Base-by-base conservation (phyloP, 2,888 invertebrate species). In the Phragmatobia fuliginosa region DNA sequence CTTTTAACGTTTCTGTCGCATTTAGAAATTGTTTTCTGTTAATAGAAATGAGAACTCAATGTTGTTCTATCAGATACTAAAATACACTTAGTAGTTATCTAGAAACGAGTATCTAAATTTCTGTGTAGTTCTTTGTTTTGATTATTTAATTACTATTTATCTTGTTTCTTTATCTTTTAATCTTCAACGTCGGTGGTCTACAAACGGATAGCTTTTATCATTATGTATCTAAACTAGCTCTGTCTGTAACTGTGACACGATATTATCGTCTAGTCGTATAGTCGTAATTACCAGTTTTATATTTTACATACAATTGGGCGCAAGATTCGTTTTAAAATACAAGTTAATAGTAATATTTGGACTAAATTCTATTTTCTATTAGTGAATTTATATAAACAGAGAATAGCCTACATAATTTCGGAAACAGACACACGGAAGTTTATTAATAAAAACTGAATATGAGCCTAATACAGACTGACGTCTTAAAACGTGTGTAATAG, bases 141-240 rank as follows among this genome's bases (percentile, higher is more conserved):
- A 63, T 49, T 45, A 56, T 49, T n/a, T 32, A 10, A 63, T 45
- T 31, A n/a, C 25, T 25, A 8, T 64, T n/a, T 66, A 66, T 76
- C 18, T 71, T 66, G 69, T 73, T 64, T 68, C 61, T 66, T 58
- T 63, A 64, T 61, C 49, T 68, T 18, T 63, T 58, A 18, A 31
- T 21, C 41, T 70, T 72, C 68, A 45, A 41, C 64, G 69, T 71
- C 63, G 67, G 73, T 73, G 77, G 75, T 71, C 74, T 64, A 56
- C 16, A 58, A 18, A 63, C 21, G 59, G 6, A n/a, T 32, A 62
- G 4, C 28, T 62, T 25, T 62, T 38, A 31, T 41, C 28, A 21
- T 6, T 5, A 45, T 31, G 28, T 25, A 25, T 62, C 45, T 41
- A 16, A 28, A 56, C 28, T 28, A 28, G 28, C 56, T 56, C 7